Evolutionary conservation across 2,797 vertebrate genomes (phyloP).

Genomic region (Myoxocephalus aenaeus): DNA sequence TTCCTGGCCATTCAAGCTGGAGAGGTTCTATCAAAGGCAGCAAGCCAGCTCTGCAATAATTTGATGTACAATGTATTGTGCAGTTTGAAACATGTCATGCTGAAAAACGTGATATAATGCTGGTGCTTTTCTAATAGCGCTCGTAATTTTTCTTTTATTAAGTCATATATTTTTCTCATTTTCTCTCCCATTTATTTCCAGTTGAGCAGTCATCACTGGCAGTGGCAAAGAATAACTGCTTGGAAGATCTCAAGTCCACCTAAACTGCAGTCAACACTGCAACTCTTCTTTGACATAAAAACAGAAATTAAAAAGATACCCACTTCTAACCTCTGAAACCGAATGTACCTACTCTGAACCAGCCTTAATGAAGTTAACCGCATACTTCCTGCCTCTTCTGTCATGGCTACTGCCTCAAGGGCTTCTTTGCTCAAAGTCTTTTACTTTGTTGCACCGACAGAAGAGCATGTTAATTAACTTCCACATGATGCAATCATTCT

Average conservation of each 20-base stretch:
- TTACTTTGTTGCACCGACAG: not conserved
- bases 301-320: not conserved
- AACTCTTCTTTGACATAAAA: not conserved
- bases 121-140: not conserved
- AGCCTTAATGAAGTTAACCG: not conserved
- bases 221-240: not conserved
- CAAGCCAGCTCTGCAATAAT: not conserved
- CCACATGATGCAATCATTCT: not conserved
- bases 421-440: slow-evolving; percentile 8
- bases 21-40: not conserved
- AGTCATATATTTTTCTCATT: slow-evolving; percentile 2
- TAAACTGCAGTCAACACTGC: not conserved
- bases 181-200: not conserved
- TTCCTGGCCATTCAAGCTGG: not conserved
- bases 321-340: not conserved
- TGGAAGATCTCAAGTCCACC: not conserved
- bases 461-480: not conserved
- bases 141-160: not conserved
- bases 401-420: not conserved
- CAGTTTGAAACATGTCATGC: not conserved
- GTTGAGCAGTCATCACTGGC: not conserved
- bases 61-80: not conserved
- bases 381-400: not conserved
- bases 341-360: not conserved
- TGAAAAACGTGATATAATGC: not conserved